Evolutionary conservation across 1,140 invertebrate species (phyloP).

Genomic region (Heliconius congener): DNA sequence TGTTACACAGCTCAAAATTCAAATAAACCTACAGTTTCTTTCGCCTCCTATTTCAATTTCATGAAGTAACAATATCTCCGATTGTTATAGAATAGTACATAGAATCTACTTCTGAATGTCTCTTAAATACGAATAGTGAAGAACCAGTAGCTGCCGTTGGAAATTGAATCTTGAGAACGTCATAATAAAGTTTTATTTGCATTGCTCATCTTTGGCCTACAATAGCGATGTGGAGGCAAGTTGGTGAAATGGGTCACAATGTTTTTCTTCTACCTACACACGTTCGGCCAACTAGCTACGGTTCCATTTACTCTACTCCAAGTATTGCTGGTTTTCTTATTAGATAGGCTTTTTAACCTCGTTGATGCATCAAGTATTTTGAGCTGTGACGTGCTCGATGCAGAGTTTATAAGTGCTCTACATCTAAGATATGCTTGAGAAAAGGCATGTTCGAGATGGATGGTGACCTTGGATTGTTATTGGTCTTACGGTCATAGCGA

Average conservation of each 20-base stretch:
- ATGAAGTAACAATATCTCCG: constrained; percentile 15
- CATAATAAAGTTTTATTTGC: constrained; percentile 35
- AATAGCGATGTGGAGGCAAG: constrained; percentile 37
- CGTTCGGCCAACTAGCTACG: constrained; percentile 13
- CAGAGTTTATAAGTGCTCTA: not conserved
- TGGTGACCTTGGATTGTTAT: too few species aligned
- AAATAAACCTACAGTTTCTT: not conserved
- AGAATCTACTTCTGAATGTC: constrained; percentile 25
- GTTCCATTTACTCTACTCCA: not conserved
- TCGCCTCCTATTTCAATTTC: not conserved
- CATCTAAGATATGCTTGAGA: not conserved
- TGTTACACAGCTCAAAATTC: not conserved
- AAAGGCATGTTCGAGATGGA: not conserved
- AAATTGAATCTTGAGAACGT: constrained; percentile 21
- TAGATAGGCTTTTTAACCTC: not conserved
- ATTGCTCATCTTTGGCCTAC: constrained; percentile 32
- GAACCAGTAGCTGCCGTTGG: not conserved
- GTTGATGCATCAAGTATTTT: not conserved
- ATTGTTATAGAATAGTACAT: constrained; percentile 17
- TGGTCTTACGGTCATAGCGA: too few species aligned
- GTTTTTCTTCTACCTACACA: constrained; percentile 36
- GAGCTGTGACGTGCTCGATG: not conserved
- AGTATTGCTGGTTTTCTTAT: not conserved
- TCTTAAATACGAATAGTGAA: constrained; percentile 22
- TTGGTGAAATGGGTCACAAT: constrained; percentile 43